A percentile compares a stretch with the other conserved stretches of the same genome.
phyloP scores from a whole-genome alignment of 2,888 invertebrate species.

The Pollenia angustigena region DNA sequence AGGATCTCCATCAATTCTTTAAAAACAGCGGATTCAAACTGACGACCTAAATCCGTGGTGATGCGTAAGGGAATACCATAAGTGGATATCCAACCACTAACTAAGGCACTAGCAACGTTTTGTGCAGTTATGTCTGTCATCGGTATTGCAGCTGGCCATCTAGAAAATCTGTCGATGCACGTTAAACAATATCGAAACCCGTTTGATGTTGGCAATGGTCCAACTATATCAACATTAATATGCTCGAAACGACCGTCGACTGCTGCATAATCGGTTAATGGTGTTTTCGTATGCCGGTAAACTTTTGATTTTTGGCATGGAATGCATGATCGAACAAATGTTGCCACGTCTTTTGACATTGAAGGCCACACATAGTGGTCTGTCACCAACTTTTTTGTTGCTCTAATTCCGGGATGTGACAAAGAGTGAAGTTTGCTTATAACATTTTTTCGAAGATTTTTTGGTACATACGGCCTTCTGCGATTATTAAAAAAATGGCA shows the following conservation, averaged over 20 bases:
- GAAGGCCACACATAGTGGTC: not conserved
- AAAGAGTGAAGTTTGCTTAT: slow-evolving; percentile 1
- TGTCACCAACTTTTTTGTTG: not conserved
- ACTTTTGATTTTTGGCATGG: too few relatives aligned
- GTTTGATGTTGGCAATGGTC: not conserved
- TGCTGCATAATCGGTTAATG: too few relatives aligned
- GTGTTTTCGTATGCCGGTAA: too few relatives aligned
- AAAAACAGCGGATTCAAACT: slow-evolving; percentile 2
- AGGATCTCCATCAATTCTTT: not conserved
- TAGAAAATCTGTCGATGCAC: slow-evolving; percentile 10
- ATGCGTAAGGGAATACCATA: not conserved
- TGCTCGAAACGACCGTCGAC: not conserved
- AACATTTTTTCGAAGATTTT: not conserved
- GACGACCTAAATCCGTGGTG: slow-evolving; percentile 13
- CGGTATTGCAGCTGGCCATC: slow-evolving; percentile 26
- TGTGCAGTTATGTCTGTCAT: slow-evolving; percentile 22
- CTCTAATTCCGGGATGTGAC: slow-evolving; percentile 13
- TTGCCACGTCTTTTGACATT: too few relatives aligned
- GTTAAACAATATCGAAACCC: slow-evolving; percentile 10
- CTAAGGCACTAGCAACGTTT: slow-evolving; percentile 6
- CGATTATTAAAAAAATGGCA: not conserved
- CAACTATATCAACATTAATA: not conserved
- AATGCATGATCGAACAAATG: too few relatives aligned
- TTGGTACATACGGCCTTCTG: not conserved
- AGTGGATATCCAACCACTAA: slow-evolving; percentile 1